These are phyloP conservation scores for Acromyrmex heyeri DNA, from an alignment of 1,140 invertebrate genomes.

Conservation along the genomic window DNA sequence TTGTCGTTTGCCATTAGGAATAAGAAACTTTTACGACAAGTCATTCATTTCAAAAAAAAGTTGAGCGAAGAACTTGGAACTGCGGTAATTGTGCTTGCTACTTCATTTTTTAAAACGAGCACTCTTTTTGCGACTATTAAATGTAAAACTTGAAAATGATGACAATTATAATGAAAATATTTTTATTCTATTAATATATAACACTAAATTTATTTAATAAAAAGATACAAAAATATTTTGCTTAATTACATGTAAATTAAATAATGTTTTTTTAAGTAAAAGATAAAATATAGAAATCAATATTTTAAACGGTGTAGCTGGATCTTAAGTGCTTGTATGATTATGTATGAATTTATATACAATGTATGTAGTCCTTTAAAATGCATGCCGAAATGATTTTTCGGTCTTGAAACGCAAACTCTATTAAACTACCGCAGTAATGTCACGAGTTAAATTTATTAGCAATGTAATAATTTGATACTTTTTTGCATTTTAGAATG, in stretches of 20 bases:
- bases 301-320: too few relatives aligned
- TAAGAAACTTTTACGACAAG: not conserved
- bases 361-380: too few relatives aligned
- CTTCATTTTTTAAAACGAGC: not conserved
- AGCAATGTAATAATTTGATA: too few relatives aligned
- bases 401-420: too few relatives aligned
- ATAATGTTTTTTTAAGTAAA: too few relatives aligned
- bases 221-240: not conserved
- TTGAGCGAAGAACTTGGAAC: not conserved
- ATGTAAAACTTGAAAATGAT: not conserved
- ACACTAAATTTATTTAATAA: not conserved
- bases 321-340: too few relatives aligned
- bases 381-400: too few relatives aligned
- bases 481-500: too few relatives aligned
- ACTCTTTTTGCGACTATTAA: not conserved
- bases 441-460: too few relatives aligned
- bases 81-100: not conserved
- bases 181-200: not conserved
- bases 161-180: not conserved
- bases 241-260: not conserved
- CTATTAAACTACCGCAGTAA: too few relatives aligned
- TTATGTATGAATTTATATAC: too few relatives aligned
- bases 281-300: too few relatives aligned
- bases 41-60: slow-evolving; percentile 9
- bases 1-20: not conserved